phyloP scores from a whole-genome alignment of 2,888 invertebrate species.

The Pachycephus smyrnensis region DNA sequence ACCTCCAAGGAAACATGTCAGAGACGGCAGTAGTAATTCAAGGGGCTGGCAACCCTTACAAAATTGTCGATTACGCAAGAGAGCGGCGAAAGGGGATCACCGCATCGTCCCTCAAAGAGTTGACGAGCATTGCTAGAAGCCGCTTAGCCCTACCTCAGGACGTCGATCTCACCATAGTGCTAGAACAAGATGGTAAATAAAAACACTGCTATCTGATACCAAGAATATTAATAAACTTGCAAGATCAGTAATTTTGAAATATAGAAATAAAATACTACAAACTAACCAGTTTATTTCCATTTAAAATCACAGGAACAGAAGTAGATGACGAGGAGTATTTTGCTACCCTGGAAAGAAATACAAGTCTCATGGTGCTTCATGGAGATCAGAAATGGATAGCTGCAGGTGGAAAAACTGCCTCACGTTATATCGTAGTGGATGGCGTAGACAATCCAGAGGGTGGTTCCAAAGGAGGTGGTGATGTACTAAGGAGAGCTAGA shows the following conservation, averaged over 20 bases:
- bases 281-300: neutral
- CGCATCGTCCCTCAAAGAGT: constrained; percentile 82
- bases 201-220: neutral
- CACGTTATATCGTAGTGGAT: constrained; percentile 57
- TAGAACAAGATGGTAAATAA: constrained; percentile 82
- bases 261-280: neutral
- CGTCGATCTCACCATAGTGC: constrained; percentile 79
- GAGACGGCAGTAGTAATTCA: constrained; percentile 45
- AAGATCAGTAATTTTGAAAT: neutral
- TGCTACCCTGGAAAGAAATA: constrained; percentile 88
- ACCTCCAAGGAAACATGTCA: constrained; percentile 27
- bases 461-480: constrained; percentile 39
- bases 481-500: constrained; percentile 44
- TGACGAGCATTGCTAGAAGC: constrained; percentile 80
- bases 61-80: constrained; percentile 83
- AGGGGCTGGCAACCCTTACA: constrained; percentile 75
- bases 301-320: constrained; percentile 76
- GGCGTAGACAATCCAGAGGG: constrained; percentile 51
- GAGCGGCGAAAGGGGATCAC: constrained; percentile 87
- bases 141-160: constrained; percentile 77
- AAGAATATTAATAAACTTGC: neutral
- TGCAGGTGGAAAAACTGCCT: constrained; percentile 54
- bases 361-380: constrained; percentile 84
- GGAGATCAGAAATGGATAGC: constrained; percentile 81
- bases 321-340: constrained; percentile 97